Evolutionary conservation across 1,140 invertebrate genomes (phyloP), one percentile per base, ranked within the genome.

Genomic region (Papilio dardanus): DNA sequence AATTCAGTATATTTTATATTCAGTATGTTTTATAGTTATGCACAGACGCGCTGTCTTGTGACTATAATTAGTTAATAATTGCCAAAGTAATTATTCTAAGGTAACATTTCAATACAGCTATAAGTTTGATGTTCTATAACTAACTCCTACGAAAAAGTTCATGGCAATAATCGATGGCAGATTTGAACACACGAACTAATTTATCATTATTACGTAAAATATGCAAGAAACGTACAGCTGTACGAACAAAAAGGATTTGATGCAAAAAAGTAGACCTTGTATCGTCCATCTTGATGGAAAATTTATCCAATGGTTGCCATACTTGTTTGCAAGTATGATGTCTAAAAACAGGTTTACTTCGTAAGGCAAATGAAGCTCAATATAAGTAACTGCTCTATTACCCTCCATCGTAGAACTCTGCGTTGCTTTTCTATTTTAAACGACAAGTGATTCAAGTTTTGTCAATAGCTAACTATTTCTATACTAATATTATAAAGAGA

Each of bases 201-300:
- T 7, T 37, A 37, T 7, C n/a, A 5, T n/a, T 3, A 46, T 16
- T n/a, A 2, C 3, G 3, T 24, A 54, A 21, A 54, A 12, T 54
- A 54, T 24, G 21, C 21, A 14, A 54, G 50, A 28, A 21, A 24
- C 24, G 24, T 3, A 28, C 8, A 28, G 50, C 3, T 54, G 21
- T 24, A 54, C 8, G 28, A 12, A 62, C 54, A 62, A 62, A 40
- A 40, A 62, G n/a, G n/a, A n/a, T n/a, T 30, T 62, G 54, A 62
- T 62, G 10, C 50, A 62, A 28, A 58, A 58, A 21, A 58, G 54
- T 58, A 58, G 24, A 58, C 54, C 54, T 58, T 58, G 54, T 58
- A 14, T 58, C 54, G 21, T 21, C 24, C 21, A 24, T 12, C 8
- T 28, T 62, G 24, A 62, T 62, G 54, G 54, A 62, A 62, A 30